These are phyloP conservation scores for Scalopus aquaticus DNA, from an alignment of 2,113 vertebrate species.

Conservation along the genomic window DNA sequence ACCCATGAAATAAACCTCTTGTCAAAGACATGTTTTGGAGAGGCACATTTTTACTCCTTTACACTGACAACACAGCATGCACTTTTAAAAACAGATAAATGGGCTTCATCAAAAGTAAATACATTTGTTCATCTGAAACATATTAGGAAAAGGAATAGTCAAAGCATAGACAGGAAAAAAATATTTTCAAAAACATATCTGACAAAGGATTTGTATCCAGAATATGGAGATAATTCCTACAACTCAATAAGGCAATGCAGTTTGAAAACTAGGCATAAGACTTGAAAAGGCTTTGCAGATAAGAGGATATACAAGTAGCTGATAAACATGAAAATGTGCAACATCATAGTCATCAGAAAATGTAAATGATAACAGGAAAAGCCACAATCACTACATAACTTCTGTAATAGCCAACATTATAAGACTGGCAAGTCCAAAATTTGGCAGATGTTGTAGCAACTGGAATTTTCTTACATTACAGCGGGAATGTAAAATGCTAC, in stretches of 20 bases:
- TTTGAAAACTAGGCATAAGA: background rate
- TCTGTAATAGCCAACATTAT: background rate
- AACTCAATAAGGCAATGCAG: background rate
- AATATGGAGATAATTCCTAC: background rate
- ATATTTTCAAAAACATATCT: background rate
- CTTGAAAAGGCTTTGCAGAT: background rate
- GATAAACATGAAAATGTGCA: background rate
- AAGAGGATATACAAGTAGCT: background rate
- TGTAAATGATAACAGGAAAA: background rate
- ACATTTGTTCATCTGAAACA: constrained; percentile 5
- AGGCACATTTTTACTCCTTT: too few relatives aligned
- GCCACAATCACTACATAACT: background rate
- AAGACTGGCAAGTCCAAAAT: background rate
- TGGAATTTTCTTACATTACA: background rate
- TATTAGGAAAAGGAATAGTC: background rate
- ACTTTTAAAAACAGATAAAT: constrained; percentile 19
- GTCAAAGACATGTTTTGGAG: background rate
- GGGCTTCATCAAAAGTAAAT: constrained; percentile 19
- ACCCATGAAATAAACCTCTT: too few relatives aligned
- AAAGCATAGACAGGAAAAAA: background rate
- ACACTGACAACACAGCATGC: background rate
- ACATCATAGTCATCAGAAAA: background rate
- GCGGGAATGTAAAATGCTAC: background rate
- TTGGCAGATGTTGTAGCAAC: background rate
- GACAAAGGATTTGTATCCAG: background rate